A percentile compares a stretch with the other conserved stretches of the same genome.
These are phyloP conservation scores for Lagothrix lagotricha DNA, from an alignment of 2,797 vertebrate genomes.

Conservation along the genomic window DNA sequence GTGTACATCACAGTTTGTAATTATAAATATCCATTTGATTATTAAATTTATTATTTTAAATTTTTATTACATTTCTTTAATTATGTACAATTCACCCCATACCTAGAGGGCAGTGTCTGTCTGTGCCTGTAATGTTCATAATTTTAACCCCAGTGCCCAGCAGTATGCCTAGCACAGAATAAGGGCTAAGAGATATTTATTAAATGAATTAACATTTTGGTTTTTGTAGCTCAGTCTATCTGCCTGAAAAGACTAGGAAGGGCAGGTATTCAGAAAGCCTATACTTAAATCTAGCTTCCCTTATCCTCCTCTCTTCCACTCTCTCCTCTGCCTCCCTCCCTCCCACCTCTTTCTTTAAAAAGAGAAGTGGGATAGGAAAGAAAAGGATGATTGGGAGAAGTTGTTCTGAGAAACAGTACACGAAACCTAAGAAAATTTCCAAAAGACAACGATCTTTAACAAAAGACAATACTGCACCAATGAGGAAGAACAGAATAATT, in stretches of 20 bases:
- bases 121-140: neutral
- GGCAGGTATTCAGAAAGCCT: neutral
- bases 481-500: neutral
- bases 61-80: neutral
- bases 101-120: neutral
- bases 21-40: slow-evolving; percentile 5
- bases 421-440: neutral
- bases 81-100: neutral
- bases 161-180: neutral
- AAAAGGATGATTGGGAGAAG: neutral
- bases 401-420: neutral
- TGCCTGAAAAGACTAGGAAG: neutral
- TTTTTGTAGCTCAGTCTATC: neutral
- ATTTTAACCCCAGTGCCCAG: neutral
- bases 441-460: neutral
- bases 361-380: neutral
- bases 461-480: neutral
- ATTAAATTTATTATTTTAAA: neutral
- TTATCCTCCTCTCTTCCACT: neutral
- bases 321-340: neutral
- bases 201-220: neutral
- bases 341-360: neutral
- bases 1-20: neutral
- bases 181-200: neutral
- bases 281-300: neutral